Percentiles rank a stretch among this genome's conserved stretches.
Evolutionary conservation across 2,888 invertebrate genomes (phyloP).

Genomic region (Pachycephus smyrnensis): DNA sequence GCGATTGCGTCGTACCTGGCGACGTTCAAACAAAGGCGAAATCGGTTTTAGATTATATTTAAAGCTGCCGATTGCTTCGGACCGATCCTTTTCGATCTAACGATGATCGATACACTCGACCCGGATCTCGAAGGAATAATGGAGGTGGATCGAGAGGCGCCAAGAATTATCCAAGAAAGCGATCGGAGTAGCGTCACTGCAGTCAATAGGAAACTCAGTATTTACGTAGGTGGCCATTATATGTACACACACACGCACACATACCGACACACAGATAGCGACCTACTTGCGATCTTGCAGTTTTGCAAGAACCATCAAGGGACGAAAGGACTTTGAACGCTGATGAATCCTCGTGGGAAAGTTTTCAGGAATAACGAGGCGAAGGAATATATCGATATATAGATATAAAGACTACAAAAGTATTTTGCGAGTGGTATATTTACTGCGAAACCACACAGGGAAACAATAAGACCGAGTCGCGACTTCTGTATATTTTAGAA

Average conservation of each 20-base stretch:
- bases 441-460: neutral
- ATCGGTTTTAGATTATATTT: neutral
- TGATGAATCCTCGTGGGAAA: neutral
- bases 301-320: neutral
- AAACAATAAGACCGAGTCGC: conserved; percentile 11
- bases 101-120: conserved; percentile 5
- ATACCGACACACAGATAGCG: neutral
- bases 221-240: neutral
- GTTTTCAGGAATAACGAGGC: neutral
- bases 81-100: neutral
- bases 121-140: neutral
- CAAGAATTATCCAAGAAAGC: conserved; percentile 1
- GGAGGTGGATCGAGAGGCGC: neutral
- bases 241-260: neutral
- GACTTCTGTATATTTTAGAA: conserved; percentile 44
- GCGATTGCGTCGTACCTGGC: conserved; percentile 43
- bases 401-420: neutral
- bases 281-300: neutral
- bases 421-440: conserved; percentile 1
- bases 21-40: conserved; percentile 41
- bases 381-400: neutral
- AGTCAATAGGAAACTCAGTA: neutral
- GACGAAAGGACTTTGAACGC: neutral
- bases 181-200: neutral
- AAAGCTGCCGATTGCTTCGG: neutral